A percentile compares a stretch with the other conserved stretches of the same genome.
phyloP scores from a whole-genome alignment of 1,140 invertebrate species.

The Rhopalosiphum padi region DNA sequence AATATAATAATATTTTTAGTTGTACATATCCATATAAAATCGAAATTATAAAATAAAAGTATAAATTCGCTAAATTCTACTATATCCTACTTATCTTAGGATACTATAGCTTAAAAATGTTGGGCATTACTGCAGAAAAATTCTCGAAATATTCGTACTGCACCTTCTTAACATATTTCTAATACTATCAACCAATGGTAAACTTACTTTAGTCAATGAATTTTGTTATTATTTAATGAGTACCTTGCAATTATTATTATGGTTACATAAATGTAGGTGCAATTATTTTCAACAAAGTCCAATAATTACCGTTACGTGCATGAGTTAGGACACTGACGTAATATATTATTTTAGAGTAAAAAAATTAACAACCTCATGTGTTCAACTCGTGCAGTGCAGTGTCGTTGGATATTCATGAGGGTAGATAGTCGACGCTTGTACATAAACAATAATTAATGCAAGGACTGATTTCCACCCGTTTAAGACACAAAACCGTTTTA shows the following conservation, averaged over 20 bases:
- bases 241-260: neutral
- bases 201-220: neutral
- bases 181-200: neutral
- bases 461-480: neutral
- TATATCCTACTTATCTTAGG: neutral
- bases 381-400: neutral
- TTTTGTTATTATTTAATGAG: neutral
- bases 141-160: neutral
- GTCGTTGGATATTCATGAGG: neutral
- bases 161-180: neutral
- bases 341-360: neutral
- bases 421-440: neutral
- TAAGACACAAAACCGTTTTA: slow-evolving; percentile 2
- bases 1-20: too few species aligned
- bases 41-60: too few species aligned
- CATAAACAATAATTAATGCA: slow-evolving; percentile 23
- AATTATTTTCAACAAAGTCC: neutral
- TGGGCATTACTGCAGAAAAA: neutral
- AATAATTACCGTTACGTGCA: neutral
- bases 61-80: neutral
- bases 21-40: too few species aligned
- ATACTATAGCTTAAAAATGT: neutral
- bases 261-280: neutral
- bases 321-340: neutral
- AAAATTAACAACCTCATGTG: neutral